A percentile compares a stretch with the other conserved stretches of the same genome.
Conservation (phyloP, 2,113 vertebrate genomes). For the Leucosticte australis region DNA sequence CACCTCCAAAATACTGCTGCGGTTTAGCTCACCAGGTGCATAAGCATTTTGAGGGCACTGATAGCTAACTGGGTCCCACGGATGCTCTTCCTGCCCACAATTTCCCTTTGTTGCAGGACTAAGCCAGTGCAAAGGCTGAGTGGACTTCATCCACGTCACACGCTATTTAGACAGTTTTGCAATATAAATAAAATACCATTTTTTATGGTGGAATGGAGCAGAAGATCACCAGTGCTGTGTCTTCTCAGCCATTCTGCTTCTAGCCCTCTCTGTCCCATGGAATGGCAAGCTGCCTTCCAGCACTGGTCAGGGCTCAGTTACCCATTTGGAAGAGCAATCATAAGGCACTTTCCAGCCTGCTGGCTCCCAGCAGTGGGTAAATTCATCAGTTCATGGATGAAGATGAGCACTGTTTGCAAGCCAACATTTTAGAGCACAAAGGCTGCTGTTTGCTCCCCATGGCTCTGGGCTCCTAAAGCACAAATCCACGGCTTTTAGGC, state of each 20-base stretch:
- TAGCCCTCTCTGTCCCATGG: neutral
- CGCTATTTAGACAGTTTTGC: neutral
- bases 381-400: neutral
- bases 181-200: neutral
- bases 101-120: neutral
- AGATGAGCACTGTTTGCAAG: neutral
- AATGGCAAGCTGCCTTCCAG: neutral
- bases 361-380: conserved; percentile 24
- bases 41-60: neutral
- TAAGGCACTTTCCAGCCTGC: neutral
- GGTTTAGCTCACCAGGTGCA: neutral
- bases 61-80: neutral
- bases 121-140: neutral
- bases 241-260: neutral
- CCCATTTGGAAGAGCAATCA: neutral
- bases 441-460: neutral
- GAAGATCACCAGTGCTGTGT: neutral
- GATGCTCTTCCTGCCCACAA: neutral
- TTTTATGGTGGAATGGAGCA: neutral
- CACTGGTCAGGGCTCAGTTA: neutral
- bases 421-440: neutral
- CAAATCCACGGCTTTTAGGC: neutral
- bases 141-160: neutral
- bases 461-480: neutral
- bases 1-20: neutral